Base-by-base conservation (phyloP, 1,140 invertebrate species). In the Panulirus ornatus region DNA sequence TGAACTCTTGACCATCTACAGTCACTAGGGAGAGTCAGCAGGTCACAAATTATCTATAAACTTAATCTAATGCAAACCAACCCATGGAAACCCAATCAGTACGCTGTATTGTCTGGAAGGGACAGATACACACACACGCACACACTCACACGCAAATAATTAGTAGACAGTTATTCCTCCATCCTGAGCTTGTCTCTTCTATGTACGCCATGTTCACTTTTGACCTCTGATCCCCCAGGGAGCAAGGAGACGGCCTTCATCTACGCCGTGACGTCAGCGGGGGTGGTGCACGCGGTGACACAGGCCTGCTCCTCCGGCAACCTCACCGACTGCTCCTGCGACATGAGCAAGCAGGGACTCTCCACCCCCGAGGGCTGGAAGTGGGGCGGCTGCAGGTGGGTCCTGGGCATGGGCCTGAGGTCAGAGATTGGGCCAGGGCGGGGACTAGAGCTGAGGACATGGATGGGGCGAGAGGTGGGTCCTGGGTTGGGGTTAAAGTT, bases 211-310 rank as follows among this genome's bases (percentile, higher is more conserved):
- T 81, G 14, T 47, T 34, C 42, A 34, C 47, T 11, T 30, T 19
- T 16, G 0, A 1, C 19, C n/a, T 47, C 40, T 91, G 92, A 66
- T 92, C 34, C 92, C 94, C n/a, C 93, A 96, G 96, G 95, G 27
- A 96, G 95, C 91, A 94, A 95, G 92, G 96, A 96, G 92, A 96
- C 96, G 8, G 96, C 96, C 0, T 96, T 96, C 93, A 95, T 96
- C 63, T 96, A 96, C 93, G 96, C 96, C 51, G 95, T 96, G 54
- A 95, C 96, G 19, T 95, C 95, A 91, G 96, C 96, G 22, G 96
- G 96, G 3, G 96, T 96, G 2, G 95, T 96, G 40, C 95, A 96
- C 93, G 94, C 96, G 2, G 95, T 96, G 8, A 96, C 96, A 2
- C 94, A 95, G 91, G 94, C 95, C 5, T 96, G 96, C 93, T 95